Evolutionary conservation across 2,113 vertebrate species (phyloP).

Genomic region (Syngnathus typhle): DNA sequence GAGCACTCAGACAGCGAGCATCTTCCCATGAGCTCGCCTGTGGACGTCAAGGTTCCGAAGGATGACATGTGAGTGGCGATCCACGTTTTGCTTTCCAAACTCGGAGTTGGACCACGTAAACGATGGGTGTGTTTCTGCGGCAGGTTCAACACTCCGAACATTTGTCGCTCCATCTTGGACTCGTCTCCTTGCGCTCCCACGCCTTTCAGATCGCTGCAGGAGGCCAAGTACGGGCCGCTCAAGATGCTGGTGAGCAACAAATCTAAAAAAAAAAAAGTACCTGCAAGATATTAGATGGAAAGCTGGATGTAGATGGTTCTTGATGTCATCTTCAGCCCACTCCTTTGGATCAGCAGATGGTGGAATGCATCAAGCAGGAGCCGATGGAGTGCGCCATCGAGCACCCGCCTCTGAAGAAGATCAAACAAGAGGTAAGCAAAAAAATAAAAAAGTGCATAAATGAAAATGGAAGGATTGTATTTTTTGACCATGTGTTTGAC

Average conservation of each 20-base stretch:
- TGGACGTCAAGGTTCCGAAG: slow-evolving; percentile 84
- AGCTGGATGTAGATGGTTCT: slow-evolving; percentile 7
- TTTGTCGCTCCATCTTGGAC: slow-evolving; percentile 89
- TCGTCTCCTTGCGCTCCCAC: slow-evolving; percentile 89
- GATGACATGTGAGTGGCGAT: slow-evolving; percentile 78
- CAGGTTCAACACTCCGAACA: slow-evolving; percentile 91
- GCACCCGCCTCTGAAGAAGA: slow-evolving; percentile 89
- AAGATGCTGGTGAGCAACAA: slow-evolving; percentile 85
- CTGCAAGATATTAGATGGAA: too few relatives aligned
- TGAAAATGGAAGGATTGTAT: too few relatives aligned
- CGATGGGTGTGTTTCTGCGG: neutral
- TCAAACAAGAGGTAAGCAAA: slow-evolving; percentile 89
- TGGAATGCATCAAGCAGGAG: slow-evolving; percentile 91
- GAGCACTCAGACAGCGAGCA: slow-evolving; percentile 80
- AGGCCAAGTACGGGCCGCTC: slow-evolving; percentile 87
- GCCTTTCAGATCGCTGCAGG: slow-evolving; percentile 90
- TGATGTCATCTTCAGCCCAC: slow-evolving; percentile 69
- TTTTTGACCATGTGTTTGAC: neutral
- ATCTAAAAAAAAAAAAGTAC: too few relatives aligned
- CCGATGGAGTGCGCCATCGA: slow-evolving; percentile 85
- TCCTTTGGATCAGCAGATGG: slow-evolving; percentile 80
- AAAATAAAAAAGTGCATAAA: too few relatives aligned
- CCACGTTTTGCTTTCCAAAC: neutral
- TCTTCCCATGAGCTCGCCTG: slow-evolving; percentile 73
- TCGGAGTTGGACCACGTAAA: too few relatives aligned